Conservation (phyloP, 1,140 invertebrate genomes). For the Eupristina koningsbergeri region DNA sequence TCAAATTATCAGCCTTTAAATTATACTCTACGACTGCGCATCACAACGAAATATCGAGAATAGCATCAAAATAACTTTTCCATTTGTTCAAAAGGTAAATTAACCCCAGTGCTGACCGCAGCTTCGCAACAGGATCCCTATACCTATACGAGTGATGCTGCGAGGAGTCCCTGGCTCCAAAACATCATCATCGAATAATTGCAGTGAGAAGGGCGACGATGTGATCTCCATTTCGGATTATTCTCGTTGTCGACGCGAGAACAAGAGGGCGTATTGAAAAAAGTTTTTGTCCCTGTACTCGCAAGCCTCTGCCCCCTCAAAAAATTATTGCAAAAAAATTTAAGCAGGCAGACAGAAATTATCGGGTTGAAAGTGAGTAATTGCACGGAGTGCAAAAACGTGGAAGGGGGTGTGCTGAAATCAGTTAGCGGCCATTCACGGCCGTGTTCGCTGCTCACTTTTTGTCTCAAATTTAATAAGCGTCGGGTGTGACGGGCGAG, state of each 20-base stretch:
- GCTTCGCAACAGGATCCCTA: too few species aligned
- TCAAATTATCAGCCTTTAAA: too few species aligned
- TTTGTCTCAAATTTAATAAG: slow-evolving; percentile 62
- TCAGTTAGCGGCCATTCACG: slow-evolving; percentile 53
- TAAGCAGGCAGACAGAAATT: slow-evolving; percentile 27
- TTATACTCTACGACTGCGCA: too few species aligned
- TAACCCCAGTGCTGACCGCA: too few species aligned
- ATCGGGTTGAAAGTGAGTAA: slow-evolving; percentile 49
- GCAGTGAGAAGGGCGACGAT: too few species aligned
- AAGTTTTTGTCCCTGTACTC: background rate
- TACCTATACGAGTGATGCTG: too few species aligned
- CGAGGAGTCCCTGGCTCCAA: too few species aligned
- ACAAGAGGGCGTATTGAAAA: background rate
- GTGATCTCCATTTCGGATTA: too few species aligned
- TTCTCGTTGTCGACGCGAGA: background rate
- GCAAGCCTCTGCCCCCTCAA: background rate
- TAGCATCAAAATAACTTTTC: too few species aligned
- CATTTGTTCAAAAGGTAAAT: too few species aligned
- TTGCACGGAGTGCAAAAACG: slow-evolving; percentile 46
- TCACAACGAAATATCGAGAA: too few species aligned
- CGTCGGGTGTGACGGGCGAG: slow-evolving; percentile 53
- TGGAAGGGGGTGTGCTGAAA: slow-evolving; percentile 47
- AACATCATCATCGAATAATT: too few species aligned
- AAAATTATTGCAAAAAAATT: slow-evolving; percentile 19
- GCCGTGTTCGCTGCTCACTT: slow-evolving; percentile 39